Conservation (phyloP, 1,140 invertebrate species). For the Cherax destructor region DNA sequence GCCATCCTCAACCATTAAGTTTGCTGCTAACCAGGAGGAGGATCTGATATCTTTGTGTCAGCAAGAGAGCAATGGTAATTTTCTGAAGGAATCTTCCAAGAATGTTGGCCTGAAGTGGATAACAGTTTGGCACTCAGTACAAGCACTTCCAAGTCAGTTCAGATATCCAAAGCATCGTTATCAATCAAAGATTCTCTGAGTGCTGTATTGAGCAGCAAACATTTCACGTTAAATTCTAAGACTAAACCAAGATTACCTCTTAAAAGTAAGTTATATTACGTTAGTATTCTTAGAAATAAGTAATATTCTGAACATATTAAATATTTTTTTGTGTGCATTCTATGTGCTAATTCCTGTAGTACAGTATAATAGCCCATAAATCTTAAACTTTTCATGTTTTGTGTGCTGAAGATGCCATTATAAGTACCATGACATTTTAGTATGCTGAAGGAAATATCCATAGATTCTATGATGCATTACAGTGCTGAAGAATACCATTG, state of each 20-base stretch:
- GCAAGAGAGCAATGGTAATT: neutral
- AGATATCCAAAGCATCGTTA: neutral
- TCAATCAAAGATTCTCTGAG: neutral
- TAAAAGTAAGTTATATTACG: slow-evolving; percentile 24
- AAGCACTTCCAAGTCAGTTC: neutral
- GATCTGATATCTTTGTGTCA: neutral
- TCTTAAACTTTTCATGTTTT: too few species aligned
- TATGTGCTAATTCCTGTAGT: neutral
- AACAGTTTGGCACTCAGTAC: neutral
- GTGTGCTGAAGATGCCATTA: too few species aligned
- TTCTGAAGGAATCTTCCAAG: neutral
- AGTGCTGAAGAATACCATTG: too few species aligned
- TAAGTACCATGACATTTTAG: too few species aligned
- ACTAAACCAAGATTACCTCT: slow-evolving; percentile 18
- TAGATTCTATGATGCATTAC: too few species aligned
- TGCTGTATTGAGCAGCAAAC: neutral
- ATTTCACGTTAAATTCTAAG: neutral
- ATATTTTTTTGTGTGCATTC: neutral
- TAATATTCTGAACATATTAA: neutral
- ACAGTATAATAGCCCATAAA: neutral
- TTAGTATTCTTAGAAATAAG: slow-evolving; percentile 27
- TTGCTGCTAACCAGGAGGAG: neutral
- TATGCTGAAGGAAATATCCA: too few species aligned
- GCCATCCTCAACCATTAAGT: neutral
- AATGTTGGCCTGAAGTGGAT: neutral